phyloP scores from a whole-genome alignment of 2,797 vertebrate species.

The Neostethus bicornis region DNA sequence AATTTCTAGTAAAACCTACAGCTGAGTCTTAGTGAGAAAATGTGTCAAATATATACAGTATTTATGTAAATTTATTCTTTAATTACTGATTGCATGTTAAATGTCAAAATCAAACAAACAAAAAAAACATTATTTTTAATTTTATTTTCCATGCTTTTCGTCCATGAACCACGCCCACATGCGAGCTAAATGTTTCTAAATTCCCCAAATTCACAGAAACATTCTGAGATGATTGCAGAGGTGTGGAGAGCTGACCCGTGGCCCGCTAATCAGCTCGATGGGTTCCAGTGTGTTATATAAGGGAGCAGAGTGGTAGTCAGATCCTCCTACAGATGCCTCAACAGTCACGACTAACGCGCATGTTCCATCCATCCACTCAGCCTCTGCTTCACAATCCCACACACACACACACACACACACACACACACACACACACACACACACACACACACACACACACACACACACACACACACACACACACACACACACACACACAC shows the following conservation, averaged over 20 bases:
- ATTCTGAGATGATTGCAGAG: constrained; percentile 49
- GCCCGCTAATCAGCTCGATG: constrained; percentile 59
- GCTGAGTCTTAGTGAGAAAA: no score
- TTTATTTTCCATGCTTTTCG: constrained; percentile 5
- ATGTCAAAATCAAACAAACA: not conserved
- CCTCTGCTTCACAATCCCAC: constrained; percentile 50
- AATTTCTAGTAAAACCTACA: no score
- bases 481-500: no score
- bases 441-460: no score
- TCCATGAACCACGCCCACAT: constrained; percentile 11
- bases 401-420: constrained; percentile 29
- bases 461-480: no score
- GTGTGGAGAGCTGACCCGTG: constrained; percentile 70
- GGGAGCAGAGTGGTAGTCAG: constrained; percentile 64
- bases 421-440: constrained; percentile 14
- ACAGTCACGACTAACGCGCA: constrained; percentile 81
- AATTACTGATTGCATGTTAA: not conserved
- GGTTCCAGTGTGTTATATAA: constrained; percentile 71
- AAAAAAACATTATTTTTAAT: not conserved
- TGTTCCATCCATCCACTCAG: constrained; percentile 68
- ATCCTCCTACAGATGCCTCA: constrained; percentile 79
- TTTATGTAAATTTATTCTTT: not conserved
- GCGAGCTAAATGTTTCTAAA: constrained; percentile 37
- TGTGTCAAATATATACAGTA: no score
- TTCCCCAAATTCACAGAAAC: constrained; percentile 26